Evolutionary conservation across 2,888 invertebrate genomes (phyloP).

Genomic region (Nomada ruficornis): DNA sequence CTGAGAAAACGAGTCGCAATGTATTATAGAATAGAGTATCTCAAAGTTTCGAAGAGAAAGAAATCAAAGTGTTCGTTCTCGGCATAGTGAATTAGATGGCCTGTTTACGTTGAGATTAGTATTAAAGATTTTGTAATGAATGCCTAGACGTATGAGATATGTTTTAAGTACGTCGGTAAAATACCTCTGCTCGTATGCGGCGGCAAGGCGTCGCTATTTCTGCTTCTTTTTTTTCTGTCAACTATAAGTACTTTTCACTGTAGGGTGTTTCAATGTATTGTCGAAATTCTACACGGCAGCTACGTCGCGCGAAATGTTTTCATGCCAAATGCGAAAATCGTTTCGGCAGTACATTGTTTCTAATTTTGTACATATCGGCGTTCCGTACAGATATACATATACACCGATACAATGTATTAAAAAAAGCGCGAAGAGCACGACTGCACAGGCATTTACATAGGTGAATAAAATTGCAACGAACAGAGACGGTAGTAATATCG

Average conservation of each 20-base stretch:
- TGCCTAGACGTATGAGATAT: slow-evolving; percentile 42
- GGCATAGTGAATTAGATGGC: slow-evolving; percentile 27
- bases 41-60: slow-evolving; percentile 15
- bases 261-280: neutral
- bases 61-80: slow-evolving; percentile 20
- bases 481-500: neutral
- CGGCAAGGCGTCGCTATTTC: slow-evolving; percentile 20
- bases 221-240: neutral
- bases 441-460: slow-evolving; percentile 44
- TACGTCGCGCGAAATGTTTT: slow-evolving; percentile 23
- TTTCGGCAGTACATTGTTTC: slow-evolving; percentile 18
- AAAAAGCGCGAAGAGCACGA: slow-evolving; percentile 10
- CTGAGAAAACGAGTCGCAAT: neutral
- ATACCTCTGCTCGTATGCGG: slow-evolving; percentile 41
- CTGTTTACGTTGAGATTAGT: slow-evolving; percentile 46
- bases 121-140: slow-evolving; percentile 47
- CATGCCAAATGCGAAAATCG: slow-evolving; percentile 16
- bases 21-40: slow-evolving; percentile 9
- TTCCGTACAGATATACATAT: slow-evolving; percentile 9
- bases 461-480: slow-evolving; percentile 32
- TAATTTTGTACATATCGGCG: slow-evolving; percentile 62
- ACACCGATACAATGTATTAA: slow-evolving; percentile 7
- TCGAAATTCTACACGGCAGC: slow-evolving; percentile 33
- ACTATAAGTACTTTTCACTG: neutral
- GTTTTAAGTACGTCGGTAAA: slow-evolving; percentile 44